Conservation (phyloP, 2,113 vertebrate genomes). For the Petroica traversi region DNA sequence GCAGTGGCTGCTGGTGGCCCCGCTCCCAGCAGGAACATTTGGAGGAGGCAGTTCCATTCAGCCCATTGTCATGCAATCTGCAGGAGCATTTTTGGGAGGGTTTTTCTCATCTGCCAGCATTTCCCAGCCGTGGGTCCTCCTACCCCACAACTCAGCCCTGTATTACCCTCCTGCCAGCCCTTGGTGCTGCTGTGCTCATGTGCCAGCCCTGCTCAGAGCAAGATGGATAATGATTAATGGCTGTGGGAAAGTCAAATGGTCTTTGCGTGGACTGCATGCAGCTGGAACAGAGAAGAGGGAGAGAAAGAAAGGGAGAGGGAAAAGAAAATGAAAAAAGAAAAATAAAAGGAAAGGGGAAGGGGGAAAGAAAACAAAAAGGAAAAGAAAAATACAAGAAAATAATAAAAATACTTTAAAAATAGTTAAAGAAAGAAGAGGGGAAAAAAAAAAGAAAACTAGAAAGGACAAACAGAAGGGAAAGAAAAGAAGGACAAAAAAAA, state of each 20-base stretch:
- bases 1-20: neutral
- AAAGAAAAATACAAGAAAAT: neutral
- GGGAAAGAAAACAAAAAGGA: neutral
- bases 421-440: neutral
- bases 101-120: neutral
- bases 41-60: neutral
- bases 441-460: neutral
- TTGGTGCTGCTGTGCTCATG: neutral
- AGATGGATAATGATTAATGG: neutral
- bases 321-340: fast-evolving
- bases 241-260: neutral
- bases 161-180: neutral
- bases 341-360: fast-evolving
- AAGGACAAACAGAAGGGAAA: neutral
- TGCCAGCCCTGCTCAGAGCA: fast-evolving
- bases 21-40: neutral
- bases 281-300: neutral
- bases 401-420: neutral
- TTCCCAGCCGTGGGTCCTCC: neutral
- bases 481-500: neutral
- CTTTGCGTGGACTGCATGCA: neutral
- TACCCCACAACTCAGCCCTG: neutral
- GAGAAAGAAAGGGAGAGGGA: neutral
- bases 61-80: neutral
- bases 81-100: neutral